Evolutionary conservation across 1,140 invertebrate genomes (phyloP), one percentile per base, ranked within the genome.

Genomic region (Lethocerus indicus): DNA sequence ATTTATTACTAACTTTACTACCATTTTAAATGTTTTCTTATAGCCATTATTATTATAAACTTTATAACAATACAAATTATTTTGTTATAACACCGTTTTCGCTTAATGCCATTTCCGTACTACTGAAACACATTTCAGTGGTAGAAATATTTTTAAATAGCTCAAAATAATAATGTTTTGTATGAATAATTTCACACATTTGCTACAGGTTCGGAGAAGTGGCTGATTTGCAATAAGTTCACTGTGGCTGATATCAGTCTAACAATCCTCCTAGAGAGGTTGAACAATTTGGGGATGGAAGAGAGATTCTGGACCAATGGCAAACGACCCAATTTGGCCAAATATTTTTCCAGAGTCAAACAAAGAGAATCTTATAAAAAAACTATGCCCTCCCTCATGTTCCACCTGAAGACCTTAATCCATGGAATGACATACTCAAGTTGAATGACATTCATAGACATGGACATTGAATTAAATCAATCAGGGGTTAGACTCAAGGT

Each of bases 181-280:
- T n/a, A n/a, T 9, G 6, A 39, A 16, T 7, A 39, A 7, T 9
- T 39, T 39, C 21, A 39, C n/a, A 7, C 37, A 7, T 9, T 16
- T 16, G 6, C 36, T 32, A 13, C 45, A 47, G 29, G 45, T 24
- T 57, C 64, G 55, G 67, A 72, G 21, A 71, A 69, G 58, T 87
- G 82, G 83, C 62, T 87, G 39, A 75, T 77, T 52, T 73, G 74
- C 43, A 70, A 79, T 54, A 64, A 70, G 21, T 78, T 83, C 54
- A 81, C 74, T 4, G 70, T 81, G 49, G 81, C 80, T 24, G 83
- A 87, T 64, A 72, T 87, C 18, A 73, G 68, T 52, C 64, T 87
- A 36, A 70, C 76, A n/a, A 64, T 84, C n/a, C 62, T 85, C 9
- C 61, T 86, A 32, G 71, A 81, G 59, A 70, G 82, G 20, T 60